These are phyloP conservation scores for Romanogobio albipinnatus DNA, from an alignment of 2,113 vertebrate species.

Conservation along the genomic window DNA sequence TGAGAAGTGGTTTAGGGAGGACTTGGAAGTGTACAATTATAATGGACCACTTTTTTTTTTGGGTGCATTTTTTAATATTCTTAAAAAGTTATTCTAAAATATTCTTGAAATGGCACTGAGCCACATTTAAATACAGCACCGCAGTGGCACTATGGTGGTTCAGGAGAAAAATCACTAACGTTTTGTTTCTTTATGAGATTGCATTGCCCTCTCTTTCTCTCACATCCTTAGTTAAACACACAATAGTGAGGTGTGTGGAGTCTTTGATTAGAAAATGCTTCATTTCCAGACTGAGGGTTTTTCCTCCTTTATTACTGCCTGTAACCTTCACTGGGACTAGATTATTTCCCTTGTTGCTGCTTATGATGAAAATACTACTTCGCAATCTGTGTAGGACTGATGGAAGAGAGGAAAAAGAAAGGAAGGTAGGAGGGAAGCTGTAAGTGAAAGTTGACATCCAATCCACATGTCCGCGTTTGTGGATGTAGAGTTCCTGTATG, in stretches of 20 bases:
- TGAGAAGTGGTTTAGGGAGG: too few species aligned
- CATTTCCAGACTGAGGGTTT: slow-evolving; percentile 27
- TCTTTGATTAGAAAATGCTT: slow-evolving; percentile 41
- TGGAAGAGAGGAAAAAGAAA: slow-evolving; percentile 32
- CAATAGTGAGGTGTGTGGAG: not conserved
- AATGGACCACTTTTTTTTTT: too few species aligned
- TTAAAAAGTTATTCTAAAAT: too few species aligned
- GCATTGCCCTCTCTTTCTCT: not conserved
- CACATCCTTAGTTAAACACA: slow-evolving; percentile 19
- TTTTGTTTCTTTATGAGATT: slow-evolving; percentile 18
- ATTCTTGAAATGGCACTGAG: not conserved
- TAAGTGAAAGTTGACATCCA: slow-evolving; percentile 53
- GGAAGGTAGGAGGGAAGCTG: slow-evolving; percentile 25
- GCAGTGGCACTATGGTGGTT: not conserved
- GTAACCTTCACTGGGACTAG: slow-evolving; percentile 1
- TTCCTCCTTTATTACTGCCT: slow-evolving; percentile 28
- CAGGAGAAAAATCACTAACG: not conserved
- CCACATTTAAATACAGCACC: not conserved
- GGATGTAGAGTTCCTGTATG: slow-evolving; percentile 10
- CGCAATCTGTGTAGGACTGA: slow-evolving; percentile 26
- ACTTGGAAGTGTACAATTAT: too few species aligned
- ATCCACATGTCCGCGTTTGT: slow-evolving; percentile 42
- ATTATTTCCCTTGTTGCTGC: slow-evolving; percentile 41
- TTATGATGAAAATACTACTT: slow-evolving; percentile 35
- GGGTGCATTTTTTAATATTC: too few species aligned